These are phyloP conservation scores for Plusia festucae DNA, from an alignment of 2,888 invertebrate species.

Conservation along the genomic window DNA sequence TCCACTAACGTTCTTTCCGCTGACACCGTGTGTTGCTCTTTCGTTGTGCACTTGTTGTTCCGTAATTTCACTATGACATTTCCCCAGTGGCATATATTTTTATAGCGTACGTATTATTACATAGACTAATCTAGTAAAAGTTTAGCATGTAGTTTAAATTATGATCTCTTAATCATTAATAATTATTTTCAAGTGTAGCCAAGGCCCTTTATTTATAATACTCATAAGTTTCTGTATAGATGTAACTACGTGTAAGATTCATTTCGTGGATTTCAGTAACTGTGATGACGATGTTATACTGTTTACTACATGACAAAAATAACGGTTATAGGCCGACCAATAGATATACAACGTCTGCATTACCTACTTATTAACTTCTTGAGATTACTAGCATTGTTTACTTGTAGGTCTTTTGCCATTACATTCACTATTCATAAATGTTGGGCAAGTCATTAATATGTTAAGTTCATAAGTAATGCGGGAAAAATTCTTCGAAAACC, in stretches of 20 bases:
- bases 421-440: constrained; percentile 9
- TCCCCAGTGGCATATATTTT: constrained; percentile 84
- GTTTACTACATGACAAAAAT: constrained; percentile 49
- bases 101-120: constrained; percentile 79
- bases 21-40: constrained; percentile 48
- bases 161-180: constrained; percentile 90
- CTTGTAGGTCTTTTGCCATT: constrained; percentile 11
- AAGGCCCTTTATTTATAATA: constrained; percentile 86
- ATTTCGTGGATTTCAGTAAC: constrained; percentile 71
- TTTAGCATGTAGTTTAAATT: constrained; percentile 86
- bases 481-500: constrained; percentile 20
- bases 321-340: constrained; percentile 49
- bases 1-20: constrained; percentile 41
- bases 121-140: constrained; percentile 86
- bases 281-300: constrained; percentile 70
- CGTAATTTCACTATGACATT: constrained; percentile 69
- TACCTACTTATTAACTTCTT: constrained; percentile 42
- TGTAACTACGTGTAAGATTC: constrained; percentile 73
- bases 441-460: constrained; percentile 7
- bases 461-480: constrained; percentile 40
- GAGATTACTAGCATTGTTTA: constrained; percentile 23
- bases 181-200: constrained; percentile 86
- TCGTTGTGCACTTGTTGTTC: constrained; percentile 69
- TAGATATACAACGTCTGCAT: constrained; percentile 37
- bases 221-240: constrained; percentile 87